A percentile compares a stretch with the other conserved stretches of the same genome.
phyloP scores from a whole-genome alignment of 1,140 invertebrate species.

The Eubasilissa regina region DNA sequence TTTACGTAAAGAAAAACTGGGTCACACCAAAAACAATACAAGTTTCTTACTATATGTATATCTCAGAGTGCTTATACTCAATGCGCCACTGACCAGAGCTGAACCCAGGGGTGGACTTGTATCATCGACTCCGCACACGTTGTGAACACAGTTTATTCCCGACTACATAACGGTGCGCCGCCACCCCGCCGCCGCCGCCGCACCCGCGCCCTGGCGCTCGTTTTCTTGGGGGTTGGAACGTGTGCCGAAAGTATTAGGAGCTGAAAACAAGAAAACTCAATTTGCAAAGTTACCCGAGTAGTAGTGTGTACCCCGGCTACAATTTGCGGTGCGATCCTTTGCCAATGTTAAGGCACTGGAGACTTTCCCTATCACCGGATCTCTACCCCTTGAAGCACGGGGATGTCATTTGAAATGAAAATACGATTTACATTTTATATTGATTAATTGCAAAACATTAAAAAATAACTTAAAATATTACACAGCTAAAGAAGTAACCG shows the following conservation, averaged over 20 bases:
- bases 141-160: conserved; percentile 42
- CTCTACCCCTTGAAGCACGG: neutral
- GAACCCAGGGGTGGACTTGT: conserved; percentile 3
- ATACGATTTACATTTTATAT: too few species aligned
- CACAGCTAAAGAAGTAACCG: too few species aligned
- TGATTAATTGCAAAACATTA: too few species aligned
- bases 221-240: conserved; percentile 45
- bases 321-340: conserved; percentile 53
- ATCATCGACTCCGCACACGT: conserved; percentile 19
- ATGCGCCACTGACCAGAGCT: neutral
- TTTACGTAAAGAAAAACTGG: too few species aligned
- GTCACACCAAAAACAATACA: too few species aligned
- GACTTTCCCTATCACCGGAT: conserved; percentile 33
- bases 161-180: conserved; percentile 2
- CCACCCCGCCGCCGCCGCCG: conserved; percentile 4
- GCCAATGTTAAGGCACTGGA: conserved; percentile 21
- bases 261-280: conserved; percentile 60
- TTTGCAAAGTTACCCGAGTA: conserved; percentile 54
- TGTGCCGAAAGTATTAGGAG: conserved; percentile 59
- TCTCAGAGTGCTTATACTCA: neutral
- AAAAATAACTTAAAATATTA: too few species aligned
- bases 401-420: neutral
- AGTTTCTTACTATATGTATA: neutral
- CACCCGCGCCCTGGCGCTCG: neutral
- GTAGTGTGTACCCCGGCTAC: conserved; percentile 34